Evolutionary conservation across 2,888 invertebrate species (phyloP).

Genomic region (Dynastes grantii): DNA sequence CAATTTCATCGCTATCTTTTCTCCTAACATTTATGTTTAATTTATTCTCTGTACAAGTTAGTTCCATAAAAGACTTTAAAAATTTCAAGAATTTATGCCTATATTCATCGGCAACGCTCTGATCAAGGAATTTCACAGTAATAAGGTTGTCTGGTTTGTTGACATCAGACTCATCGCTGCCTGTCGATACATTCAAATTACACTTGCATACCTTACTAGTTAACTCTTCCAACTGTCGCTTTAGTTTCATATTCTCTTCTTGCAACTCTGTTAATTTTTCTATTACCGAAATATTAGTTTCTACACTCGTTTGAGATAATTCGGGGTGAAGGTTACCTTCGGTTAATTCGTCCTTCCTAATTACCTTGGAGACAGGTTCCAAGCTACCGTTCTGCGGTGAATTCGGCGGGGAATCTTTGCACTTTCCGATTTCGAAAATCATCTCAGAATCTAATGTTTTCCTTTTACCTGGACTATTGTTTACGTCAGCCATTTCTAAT

Average conservation of each 20-base stretch:
- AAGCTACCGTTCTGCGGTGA: constrained; percentile 28
- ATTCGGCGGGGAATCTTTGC: constrained; percentile 52
- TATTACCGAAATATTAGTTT: constrained; percentile 48
- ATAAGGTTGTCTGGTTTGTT: constrained; percentile 61
- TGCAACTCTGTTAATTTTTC: constrained; percentile 50
- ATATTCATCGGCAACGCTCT: constrained; percentile 70
- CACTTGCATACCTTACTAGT: constrained; percentile 50
- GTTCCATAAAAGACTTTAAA: constrained; percentile 70
- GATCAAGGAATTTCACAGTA: constrained; percentile 71
- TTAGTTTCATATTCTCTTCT: constrained; percentile 51
- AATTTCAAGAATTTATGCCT: constrained; percentile 72
- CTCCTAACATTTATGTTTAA: constrained; percentile 42
- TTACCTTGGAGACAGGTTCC: constrained; percentile 46
- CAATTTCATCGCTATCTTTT: constrained; percentile 55
- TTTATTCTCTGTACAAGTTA: constrained; percentile 48
- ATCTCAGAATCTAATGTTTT: constrained; percentile 55
- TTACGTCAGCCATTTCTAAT: constrained; percentile 55
- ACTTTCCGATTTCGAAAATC: constrained; percentile 61
- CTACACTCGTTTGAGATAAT: constrained; percentile 44
- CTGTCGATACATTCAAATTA: constrained; percentile 31
- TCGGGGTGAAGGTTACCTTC: constrained; percentile 46
- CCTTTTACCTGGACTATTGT: constrained; percentile 54
- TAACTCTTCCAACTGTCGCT: constrained; percentile 50
- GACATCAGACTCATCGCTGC: constrained; percentile 27
- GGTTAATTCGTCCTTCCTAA: constrained; percentile 31